A percentile compares a stretch with the other conserved stretches of the same genome.
Conservation (phyloP, 2,113 vertebrate species). For the Bubalus kerabau region DNA sequence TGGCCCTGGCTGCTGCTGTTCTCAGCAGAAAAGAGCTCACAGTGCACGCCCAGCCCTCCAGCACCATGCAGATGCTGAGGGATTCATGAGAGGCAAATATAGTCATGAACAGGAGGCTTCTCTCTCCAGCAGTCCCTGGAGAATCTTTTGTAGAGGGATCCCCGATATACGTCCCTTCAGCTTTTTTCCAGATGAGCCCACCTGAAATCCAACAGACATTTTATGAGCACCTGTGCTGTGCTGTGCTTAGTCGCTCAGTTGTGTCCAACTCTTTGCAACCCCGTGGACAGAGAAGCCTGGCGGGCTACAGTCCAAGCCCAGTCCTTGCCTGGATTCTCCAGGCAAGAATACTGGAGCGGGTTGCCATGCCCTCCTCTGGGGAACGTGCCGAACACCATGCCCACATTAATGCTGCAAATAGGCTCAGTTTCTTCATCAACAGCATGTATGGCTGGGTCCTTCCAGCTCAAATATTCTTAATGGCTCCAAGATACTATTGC, state of each 20-base stretch:
- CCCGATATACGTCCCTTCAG: not conserved
- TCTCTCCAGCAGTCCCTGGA: not conserved
- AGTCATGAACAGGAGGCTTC: not conserved
- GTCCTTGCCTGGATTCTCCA: not conserved
- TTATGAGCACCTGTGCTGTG: not conserved
- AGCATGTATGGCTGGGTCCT: not conserved
- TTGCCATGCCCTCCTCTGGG: not conserved
- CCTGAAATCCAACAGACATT: not conserved
- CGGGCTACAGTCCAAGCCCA: not conserved
- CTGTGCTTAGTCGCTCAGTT: not conserved
- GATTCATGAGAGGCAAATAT: not conserved
- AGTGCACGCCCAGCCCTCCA: not conserved
- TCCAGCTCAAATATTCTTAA: not conserved
- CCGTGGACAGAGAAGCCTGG: not conserved
- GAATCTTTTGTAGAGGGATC: not conserved
- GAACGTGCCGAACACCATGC: not conserved
- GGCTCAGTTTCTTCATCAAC: not conserved
- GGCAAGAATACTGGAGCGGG: not conserved
- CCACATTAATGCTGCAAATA: not conserved
- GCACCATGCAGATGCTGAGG: accelerated
- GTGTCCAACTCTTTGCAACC: not conserved
- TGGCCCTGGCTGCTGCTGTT: not conserved
- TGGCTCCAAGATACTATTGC: not conserved
- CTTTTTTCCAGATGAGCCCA: not conserved
- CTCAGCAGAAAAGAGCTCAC: not conserved